These are phyloP conservation scores for Cervus canadensis DNA, from an alignment of 2,113 vertebrate genomes.

Conservation along the genomic window DNA sequence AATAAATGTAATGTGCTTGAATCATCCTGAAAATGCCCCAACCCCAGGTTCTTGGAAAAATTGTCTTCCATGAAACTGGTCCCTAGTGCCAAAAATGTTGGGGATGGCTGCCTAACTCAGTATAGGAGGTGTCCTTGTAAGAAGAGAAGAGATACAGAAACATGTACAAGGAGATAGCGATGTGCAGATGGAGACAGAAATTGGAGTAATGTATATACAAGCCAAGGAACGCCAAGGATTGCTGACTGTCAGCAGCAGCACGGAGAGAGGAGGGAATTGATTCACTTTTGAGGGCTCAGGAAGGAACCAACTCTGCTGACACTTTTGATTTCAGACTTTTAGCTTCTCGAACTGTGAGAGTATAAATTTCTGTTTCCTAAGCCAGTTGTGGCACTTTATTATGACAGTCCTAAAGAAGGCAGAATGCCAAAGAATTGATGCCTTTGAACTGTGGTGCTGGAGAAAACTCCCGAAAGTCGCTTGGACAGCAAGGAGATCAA, in stretches of 20 bases:
- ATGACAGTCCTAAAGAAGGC: not conserved
- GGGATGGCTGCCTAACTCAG: not conserved
- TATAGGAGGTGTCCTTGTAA: too few relatives aligned
- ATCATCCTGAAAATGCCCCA: not conserved
- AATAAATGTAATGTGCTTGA: not conserved
- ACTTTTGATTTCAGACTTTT: not conserved
- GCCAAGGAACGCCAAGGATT: rapidly evolving
- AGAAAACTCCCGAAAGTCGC: not conserved
- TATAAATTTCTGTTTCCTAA: not conserved
- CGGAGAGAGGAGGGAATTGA: rapidly evolving
- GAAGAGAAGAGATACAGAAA: not conserved
- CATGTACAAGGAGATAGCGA: not conserved
- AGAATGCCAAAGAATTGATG: not conserved
- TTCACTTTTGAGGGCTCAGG: not conserved
- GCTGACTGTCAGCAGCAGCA: rapidly evolving
- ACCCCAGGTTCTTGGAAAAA: not conserved
- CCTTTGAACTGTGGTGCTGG: not conserved
- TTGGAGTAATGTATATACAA: rapidly evolving
- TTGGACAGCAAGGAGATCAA: not conserved
- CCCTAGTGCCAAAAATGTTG: not conserved
- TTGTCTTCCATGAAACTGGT: not conserved
- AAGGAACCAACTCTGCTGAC: not conserved
- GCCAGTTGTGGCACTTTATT: not conserved
- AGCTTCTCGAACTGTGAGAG: not conserved
- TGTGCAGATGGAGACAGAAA: rapidly evolving